Conservation (phyloP, 2,888 invertebrate species). For the Tipula lateralis region DNA sequence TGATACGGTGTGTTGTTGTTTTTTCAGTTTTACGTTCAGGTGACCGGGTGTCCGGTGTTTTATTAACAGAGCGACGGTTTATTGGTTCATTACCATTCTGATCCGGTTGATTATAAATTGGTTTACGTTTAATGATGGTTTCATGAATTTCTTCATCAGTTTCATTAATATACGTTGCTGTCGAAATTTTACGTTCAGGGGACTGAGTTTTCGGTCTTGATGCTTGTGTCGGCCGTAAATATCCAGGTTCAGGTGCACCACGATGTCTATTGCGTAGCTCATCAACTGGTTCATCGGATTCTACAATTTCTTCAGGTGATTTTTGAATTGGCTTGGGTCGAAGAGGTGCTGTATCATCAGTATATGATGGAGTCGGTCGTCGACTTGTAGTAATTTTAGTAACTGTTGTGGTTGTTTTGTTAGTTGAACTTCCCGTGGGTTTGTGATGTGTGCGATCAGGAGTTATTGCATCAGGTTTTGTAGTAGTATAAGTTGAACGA, state of each 20-base stretch:
- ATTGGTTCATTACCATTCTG: background rate
- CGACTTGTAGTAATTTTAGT: background rate
- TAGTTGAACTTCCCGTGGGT: background rate
- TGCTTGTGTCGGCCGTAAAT: background rate
- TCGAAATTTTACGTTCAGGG: background rate
- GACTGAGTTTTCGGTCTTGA: background rate
- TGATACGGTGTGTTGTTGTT: background rate
- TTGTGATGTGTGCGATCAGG: background rate
- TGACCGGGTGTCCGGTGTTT: background rate
- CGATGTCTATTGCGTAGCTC: background rate
- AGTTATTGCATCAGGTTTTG: background rate
- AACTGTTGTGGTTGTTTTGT: background rate
- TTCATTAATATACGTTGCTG: background rate
- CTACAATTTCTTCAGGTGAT: background rate
- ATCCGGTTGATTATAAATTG: background rate
- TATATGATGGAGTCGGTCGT: background rate
- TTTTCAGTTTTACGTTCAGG: constrained; percentile 32
- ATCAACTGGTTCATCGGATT: constrained; percentile 36
- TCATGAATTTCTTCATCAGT: background rate
- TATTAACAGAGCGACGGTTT: background rate
- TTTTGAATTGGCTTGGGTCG: background rate
- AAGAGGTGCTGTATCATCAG: background rate
- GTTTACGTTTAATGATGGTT: background rate
- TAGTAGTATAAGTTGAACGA: background rate
- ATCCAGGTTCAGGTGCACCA: background rate